These are phyloP conservation scores for Leptopilina myrica DNA, from an alignment of 2,888 invertebrate genomes.

Conservation along the genomic window DNA sequence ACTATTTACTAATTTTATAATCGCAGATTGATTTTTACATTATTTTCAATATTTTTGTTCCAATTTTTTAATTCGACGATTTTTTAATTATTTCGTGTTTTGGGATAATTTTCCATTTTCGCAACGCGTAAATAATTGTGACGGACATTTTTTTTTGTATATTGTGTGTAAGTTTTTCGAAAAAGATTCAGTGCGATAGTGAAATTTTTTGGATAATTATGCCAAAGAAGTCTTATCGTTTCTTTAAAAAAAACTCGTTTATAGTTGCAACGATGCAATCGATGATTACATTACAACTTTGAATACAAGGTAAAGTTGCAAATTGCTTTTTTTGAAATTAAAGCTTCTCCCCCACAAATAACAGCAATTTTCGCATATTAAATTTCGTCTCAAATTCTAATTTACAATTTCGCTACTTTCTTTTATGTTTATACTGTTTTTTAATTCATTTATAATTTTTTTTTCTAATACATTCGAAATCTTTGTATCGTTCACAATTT, in stretches of 20 bases:
- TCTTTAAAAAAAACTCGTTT: constrained; percentile 16
- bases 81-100: no score
- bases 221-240: constrained; percentile 1
- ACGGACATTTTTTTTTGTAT: no score
- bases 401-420: background rate
- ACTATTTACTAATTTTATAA: no score
- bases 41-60: no score
- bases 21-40: no score
- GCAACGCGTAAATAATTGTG: no score
- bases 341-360: background rate
- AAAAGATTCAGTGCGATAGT: background rate
- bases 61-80: no score
- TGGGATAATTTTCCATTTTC: no score
- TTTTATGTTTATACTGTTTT: background rate
- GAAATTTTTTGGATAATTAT: background rate
- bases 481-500: no score
- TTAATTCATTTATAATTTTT: background rate
- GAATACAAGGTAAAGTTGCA: background rate
- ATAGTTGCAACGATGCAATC: background rate
- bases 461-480: background rate
- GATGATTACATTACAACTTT: background rate
- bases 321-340: background rate
- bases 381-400: background rate
- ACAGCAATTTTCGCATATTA: background rate
- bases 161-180: background rate